Evolutionary conservation across 1,140 invertebrate genomes (phyloP), one percentile per base, ranked within the genome.

Genomic region (Leptopilina clavipes): DNA sequence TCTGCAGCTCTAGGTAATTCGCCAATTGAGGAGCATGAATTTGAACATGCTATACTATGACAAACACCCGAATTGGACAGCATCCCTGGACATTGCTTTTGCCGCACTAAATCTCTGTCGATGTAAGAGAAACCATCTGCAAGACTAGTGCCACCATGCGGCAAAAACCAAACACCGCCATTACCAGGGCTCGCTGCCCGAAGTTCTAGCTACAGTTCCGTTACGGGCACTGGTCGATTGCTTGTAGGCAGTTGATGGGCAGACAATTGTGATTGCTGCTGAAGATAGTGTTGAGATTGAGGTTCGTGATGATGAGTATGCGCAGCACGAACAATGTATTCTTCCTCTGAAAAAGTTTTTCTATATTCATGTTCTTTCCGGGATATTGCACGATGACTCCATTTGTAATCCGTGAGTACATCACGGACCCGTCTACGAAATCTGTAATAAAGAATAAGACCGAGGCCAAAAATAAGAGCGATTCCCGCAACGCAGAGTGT

Each of bases 181-280:
- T 77, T 81, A 84, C 91, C 91, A 90, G 93, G 94, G 92, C 94
- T 94, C 86, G 94, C 93, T 90, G 94, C 93, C 93, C 94, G 94
- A 91, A 95, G 94, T 92, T 96, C 95, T 96, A 96, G 95, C 95
- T 96, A 97, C 94, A 97, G 95, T 90, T 97, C 96, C 90, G 96
- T 97, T 79, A 97, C 95, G 54, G 96, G 96, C 83, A 96, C 96
- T 5, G 95, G 94, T 86, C 95, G 92, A 17, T 93, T 90, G 86
- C 92, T 92, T 84, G 86, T 80, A 88, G 92, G 91, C 84, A 92
- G 90, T 85, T 86, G 90, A 70, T 83, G 92, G 83, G 89, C 92
- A 87, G 85, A 92, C 86, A 81, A 92, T 89, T 84, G 90, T 86
- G 37, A 31, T 5, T 89, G 90, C 81, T 92, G 76, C 91, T 89